Evolutionary conservation across 1,140 invertebrate genomes (phyloP), one percentile per base, ranked within the genome.

Genomic region (Drosophila nebulosa): DNA sequence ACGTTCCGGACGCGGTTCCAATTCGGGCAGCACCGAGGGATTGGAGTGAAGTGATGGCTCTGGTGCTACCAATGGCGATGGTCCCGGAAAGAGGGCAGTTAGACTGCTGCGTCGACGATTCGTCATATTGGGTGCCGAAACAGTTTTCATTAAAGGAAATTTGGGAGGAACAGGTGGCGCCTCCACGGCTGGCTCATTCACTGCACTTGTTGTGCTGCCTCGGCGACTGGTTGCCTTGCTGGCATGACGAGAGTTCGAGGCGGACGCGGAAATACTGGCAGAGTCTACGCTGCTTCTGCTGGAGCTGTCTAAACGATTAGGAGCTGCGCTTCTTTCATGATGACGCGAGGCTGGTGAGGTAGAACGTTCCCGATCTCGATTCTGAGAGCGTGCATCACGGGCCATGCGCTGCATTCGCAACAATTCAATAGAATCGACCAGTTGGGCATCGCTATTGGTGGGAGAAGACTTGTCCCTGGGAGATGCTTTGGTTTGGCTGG

Each of bases 241-340:
- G 27, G 66, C 60, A 61, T 77, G 70, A 30, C 76, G 35, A 2
- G 39, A 46, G 6, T 16, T 30, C 5, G 78, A 80, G 0, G 36
- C 64, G 9, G 71, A 72, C n/a, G 42, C 81, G 42, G 74, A 76
- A 16, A 68, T 42, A 7, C 79, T 76, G 24, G 62, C 71, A 2
- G 89, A 90, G 10, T 90, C 85, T 22, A 81, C 52, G 62, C 89
- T 90, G 68, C 89, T 89, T n/a, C 83, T 63, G 63, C 89, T 90
- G 9, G 85, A 86, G 21, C 84, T 90, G 39, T 89, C 84, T 21
- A 90, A 64, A 57, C 89, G 89, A 51, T 89, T 85, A 9, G 89
- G 89, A 22, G 85, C 89, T 1, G 74, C 30, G 1, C 89, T 90
- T 0, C 89, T 56, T 22, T 89, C 89, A 27, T 55, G 75, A 24